Evolutionary conservation across 35 echinoderm and acorn worm genomes (phyloP), one percentile per base, ranked within the genome.

Genomic region (Acanthaster planci): DNA sequence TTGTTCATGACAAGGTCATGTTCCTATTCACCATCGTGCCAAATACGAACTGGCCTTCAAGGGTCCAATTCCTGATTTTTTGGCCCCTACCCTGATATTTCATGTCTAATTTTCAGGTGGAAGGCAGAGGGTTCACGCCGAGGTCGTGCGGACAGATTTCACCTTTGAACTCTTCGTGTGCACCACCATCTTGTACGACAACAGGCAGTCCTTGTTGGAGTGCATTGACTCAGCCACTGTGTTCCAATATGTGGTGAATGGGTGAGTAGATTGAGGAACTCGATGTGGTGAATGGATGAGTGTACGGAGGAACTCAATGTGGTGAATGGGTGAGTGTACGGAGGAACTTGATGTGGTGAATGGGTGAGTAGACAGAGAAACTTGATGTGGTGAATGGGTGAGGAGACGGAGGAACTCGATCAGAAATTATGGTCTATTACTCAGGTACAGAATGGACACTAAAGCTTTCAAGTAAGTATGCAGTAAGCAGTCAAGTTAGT

Each of bases 151-250:
- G 30, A 97, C 90, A 52, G 94, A 97, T 40, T 97, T 90, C 76
- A 97, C 90, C 38, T 97, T 97, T 97, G 94, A 97, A 76, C 76
- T 97, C 21, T 97, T 97, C 84, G 87, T 97, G 32, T 93, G 94
- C 34, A 87, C 87, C 26, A 84, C 94, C 39, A 97, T 97, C 78
- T 85, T 97, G 17, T 87, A 93, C 47, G 83, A 93, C 52, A 76
- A 97, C 58, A 89, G 94, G 52, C 78, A 86, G 30, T 75, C 85
- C 30, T 50, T 90, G 26, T 85, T 86, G 42, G 50, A 87, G 83
- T 92, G 84, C 51, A 79, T 76, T 86, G 91, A 92, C 84, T 92
- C 90, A 51, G 92, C 92, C n/a, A 64, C 86, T 29, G 92, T 93
- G 29, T 93, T 93, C 55, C 92, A 93, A 56, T 93, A 83, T 37